Percentiles rank a stretch among this genome's conserved stretches.
These are phyloP conservation scores for Carcinoscorpius rotundicauda DNA, from an alignment of 1,140 invertebrate genomes.

Conservation along the genomic window DNA sequence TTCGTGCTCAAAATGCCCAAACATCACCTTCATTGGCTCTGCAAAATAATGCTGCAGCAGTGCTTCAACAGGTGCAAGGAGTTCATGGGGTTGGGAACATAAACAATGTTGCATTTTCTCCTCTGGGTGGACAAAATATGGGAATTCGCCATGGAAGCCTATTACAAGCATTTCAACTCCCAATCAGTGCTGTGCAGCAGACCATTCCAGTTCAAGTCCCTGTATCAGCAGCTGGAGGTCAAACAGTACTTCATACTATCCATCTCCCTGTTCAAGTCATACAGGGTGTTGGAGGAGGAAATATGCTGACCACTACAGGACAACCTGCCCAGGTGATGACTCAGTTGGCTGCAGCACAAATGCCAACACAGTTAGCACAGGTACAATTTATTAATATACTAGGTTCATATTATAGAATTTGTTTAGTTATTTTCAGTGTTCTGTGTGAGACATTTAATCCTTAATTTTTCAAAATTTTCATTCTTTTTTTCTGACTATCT, in stretches of 20 bases:
- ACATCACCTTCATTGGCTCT: conserved; percentile 14
- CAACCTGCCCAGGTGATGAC: conserved; percentile 16
- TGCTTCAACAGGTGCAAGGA: conserved; percentile 5
- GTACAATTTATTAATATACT: no score
- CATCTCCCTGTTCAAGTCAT: conserved; percentile 75
- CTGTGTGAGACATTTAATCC: no score
- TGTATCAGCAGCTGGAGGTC: conserved; percentile 73
- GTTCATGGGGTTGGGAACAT: conserved; percentile 21
- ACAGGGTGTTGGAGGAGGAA: conserved; percentile 39
- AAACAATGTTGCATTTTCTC: conserved; percentile 22
- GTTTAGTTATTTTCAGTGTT: no score
- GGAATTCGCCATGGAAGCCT: conserved; percentile 44
- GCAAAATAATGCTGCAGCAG: conserved; percentile 16
- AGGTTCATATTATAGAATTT: no score
- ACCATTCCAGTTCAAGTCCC: conserved; percentile 85
- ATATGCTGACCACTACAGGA: conserved; percentile 37
- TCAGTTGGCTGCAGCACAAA: conserved; percentile 14
- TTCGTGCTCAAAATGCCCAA: conserved; percentile 35
- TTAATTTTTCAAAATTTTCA: no score
- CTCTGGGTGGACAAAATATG: conserved; percentile 52
- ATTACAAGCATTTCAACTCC: conserved; percentile 57
- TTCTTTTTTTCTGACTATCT: no score
- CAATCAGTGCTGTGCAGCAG: conserved; percentile 48
- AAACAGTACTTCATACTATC: conserved; percentile 84
- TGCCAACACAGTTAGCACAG: conserved; percentile 13